Evolutionary conservation across 2,113 vertebrate species (phyloP), one percentile per base, ranked within the genome.

Genomic region (Poeciliopsis prolifica): DNA sequence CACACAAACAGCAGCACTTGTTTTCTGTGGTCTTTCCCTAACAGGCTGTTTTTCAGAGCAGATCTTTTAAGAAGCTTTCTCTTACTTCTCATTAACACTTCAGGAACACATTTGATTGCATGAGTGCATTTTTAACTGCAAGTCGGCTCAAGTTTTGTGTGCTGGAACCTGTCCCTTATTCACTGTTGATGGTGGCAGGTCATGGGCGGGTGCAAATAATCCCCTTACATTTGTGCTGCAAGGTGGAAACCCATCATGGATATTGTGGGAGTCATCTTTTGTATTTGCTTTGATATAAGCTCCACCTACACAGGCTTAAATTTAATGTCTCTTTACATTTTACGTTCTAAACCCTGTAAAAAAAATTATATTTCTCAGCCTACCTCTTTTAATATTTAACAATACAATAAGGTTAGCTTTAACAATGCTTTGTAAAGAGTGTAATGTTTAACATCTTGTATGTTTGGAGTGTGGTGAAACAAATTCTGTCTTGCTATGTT

Each of bases 11-110:
- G 26, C 11, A 12, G 7, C 29, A 7, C 12, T 14, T 11, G 31
- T 26, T 14, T 29, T 70, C 70, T 8, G 1, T 29, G 62, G 24
- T 69, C 10, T n/a, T 19, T 31, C 12, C 12, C 72, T 35, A n/a
- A 61, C 11, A 48, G 29, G 4, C 14, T 30, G 4, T 68, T 48
- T 31, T 33, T 66, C 61, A 30, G n/a, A 44, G 5, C 4, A 66
- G 66, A n/a, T 26, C 7, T 42, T 28, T 60, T 61, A 10, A 22
- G 62, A 87, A 76, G 61, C 13, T 11, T 64, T 42, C 28, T 33
- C 22, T 66, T 54, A 24, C 15, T 70, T n/a, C 28, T 22, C 58
- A 28, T 40, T 3, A 31, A 11, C 61, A 12, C 68, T 31, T 64
- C 30, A 58, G 51, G 22, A 58, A 58, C 51, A 58, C 51, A 9